Evolutionary conservation across 2,113 vertebrate species (phyloP).

Genomic region (Podarcis raffonei): DNA sequence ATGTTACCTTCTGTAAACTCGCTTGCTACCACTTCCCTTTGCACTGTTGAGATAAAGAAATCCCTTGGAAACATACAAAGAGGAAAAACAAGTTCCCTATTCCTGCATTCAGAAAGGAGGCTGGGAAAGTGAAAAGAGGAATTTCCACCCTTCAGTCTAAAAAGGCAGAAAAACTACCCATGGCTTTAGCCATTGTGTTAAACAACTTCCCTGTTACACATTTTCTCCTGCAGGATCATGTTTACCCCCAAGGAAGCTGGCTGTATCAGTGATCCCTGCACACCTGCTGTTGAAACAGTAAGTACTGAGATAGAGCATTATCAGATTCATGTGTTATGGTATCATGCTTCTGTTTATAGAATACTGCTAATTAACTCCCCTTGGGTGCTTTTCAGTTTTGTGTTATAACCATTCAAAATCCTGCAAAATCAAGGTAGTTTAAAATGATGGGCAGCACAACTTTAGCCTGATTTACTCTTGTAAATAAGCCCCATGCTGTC

Average conservation of each 20-base stretch:
- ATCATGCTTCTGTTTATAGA: not conserved
- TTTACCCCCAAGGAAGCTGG: not conserved
- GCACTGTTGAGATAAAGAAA: slow-evolving; percentile 65
- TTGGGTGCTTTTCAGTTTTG: not conserved
- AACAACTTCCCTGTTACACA: not conserved
- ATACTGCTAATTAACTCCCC: not conserved
- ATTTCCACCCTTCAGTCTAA: not conserved
- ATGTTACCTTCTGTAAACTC: slow-evolving; percentile 30
- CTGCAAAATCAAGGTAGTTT: not conserved
- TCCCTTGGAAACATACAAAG: slow-evolving; percentile 62
- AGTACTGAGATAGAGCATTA: slow-evolving; percentile 9
- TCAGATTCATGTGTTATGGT: not conserved
- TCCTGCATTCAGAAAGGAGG: slow-evolving; percentile 3
- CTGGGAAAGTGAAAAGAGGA: not conserved
- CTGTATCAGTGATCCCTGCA: not conserved
- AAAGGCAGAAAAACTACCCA: slow-evolving; percentile 2
- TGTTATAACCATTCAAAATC: not conserved
- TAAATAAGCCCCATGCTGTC: not conserved
- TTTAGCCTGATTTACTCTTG: not conserved
- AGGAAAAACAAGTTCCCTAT: slow-evolving; percentile 53
- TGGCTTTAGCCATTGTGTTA: slow-evolving; percentile 11
- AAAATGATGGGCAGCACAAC: not conserved
- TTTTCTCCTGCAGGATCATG: not conserved
- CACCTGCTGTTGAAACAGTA: slow-evolving; percentile 17
- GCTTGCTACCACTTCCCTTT: slow-evolving; percentile 44